Percentiles rank a stretch among this genome's conserved stretches.
Conservation (phyloP, 1,140 invertebrate genomes). For the Brachionus sp. region DNA sequence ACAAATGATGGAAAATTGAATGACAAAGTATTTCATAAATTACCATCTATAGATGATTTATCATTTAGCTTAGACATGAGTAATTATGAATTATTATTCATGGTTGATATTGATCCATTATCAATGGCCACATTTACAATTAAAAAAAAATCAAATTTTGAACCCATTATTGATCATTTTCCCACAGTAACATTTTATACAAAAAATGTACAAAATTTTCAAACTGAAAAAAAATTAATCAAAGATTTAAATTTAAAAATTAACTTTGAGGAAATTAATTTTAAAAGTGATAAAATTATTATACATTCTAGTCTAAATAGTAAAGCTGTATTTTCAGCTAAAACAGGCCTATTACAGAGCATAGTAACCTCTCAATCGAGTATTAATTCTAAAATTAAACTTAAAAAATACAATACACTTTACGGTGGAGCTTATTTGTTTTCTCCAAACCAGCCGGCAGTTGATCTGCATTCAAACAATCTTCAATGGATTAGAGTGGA, state of each 20-base stretch:
- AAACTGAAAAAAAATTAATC: not conserved
- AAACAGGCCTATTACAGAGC: conserved; percentile 48
- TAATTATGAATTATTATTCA: conserved; percentile 21
- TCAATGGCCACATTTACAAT: conserved; percentile 23
- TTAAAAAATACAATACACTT: conserved; percentile 67
- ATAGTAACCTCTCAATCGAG: conserved; percentile 63
- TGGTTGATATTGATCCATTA: conserved; percentile 9
- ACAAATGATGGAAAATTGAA: not conserved
- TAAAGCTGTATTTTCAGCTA: conserved; percentile 44
- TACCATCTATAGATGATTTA: not conserved
- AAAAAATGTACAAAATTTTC: not conserved
- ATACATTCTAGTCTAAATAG: not conserved
- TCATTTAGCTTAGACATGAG: not conserved
- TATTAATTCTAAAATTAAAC: conserved; percentile 66
- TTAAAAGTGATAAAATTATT: not conserved
- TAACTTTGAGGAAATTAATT: not conserved
- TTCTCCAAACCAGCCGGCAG: conserved; percentile 71
- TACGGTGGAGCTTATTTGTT: conserved; percentile 88
- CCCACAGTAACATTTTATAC: conserved; percentile 1
- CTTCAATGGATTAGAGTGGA: conserved; percentile 31
- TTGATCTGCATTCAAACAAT: conserved; percentile 57
- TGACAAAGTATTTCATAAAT: not conserved
- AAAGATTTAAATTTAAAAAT: conserved; percentile 28
- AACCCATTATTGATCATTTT: not conserved
- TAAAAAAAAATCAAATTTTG: not conserved